These are phyloP conservation scores for Dryas iulia DNA, from an alignment of 1,140 invertebrate genomes.

Conservation along the genomic window DNA sequence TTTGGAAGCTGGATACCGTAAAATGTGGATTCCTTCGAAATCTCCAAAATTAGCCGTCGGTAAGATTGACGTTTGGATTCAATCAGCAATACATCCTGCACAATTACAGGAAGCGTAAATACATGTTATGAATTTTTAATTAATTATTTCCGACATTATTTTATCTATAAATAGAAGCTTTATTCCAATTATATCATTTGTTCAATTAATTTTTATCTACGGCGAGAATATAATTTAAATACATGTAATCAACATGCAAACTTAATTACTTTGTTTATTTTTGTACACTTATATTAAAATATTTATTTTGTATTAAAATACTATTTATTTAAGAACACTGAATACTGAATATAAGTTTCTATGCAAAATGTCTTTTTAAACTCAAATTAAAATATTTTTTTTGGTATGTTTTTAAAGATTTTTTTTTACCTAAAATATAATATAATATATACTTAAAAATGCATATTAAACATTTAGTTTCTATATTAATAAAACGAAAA, in stretches of 20 bases:
- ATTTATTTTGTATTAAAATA: no score
- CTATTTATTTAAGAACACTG: background rate
- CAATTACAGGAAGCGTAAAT: conserved; percentile 68
- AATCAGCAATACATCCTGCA: conserved; percentile 70
- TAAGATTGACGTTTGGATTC: conserved; percentile 62
- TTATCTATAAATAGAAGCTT: background rate
- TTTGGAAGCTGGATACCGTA: conserved; percentile 17
- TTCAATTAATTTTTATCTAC: background rate
- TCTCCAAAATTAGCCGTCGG: conserved; percentile 68
- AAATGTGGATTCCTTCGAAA: conserved; percentile 73
- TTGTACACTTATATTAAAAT: background rate
- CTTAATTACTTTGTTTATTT: background rate
- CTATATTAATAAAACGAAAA: no score
- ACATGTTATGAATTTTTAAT: conserved; percentile 63
- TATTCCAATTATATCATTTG: background rate
- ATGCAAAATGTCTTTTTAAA: no score
- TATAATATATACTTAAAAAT: no score
- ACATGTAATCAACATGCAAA: background rate
- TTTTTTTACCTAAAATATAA: no score
- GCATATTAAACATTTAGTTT: no score
- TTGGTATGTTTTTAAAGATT: no score
- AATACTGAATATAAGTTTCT: background rate
- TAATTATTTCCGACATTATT: conserved; percentile 26
- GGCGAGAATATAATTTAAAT: background rate
- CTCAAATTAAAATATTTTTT: no score